Conservation (phyloP, 2,797 vertebrate species). For the Bovichtus diacanthus region DNA sequence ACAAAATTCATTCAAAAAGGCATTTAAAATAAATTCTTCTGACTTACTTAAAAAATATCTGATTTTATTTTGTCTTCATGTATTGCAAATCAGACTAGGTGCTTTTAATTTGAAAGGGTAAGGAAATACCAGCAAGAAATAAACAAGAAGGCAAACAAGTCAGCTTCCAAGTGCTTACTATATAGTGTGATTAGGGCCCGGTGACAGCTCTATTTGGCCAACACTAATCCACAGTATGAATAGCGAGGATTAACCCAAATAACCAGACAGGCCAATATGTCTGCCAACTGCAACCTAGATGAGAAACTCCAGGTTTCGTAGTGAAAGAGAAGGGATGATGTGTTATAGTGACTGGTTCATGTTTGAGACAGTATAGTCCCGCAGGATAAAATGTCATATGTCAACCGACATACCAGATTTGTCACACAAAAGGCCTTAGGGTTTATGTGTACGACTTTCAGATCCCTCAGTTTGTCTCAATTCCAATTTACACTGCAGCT, state of each 20-base stretch:
- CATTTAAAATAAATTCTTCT: not conserved
- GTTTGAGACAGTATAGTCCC: not conserved
- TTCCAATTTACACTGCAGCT: constrained; percentile 29
- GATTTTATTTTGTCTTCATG: not conserved
- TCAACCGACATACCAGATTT: constrained; percentile 1
- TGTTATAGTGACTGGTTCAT: not conserved
- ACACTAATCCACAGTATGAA: constrained; percentile 74
- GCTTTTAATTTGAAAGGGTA: constrained; percentile 3
- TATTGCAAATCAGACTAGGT: no score
- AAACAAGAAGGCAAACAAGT: not conserved
- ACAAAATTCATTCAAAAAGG: not conserved
- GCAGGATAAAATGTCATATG: not conserved
- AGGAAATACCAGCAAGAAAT: not conserved
- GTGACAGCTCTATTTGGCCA: constrained; percentile 44
- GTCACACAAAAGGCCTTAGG: not conserved
- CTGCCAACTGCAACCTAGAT: not conserved
- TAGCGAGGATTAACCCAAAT: constrained; percentile 78
- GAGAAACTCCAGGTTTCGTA: not conserved
- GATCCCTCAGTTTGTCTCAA: not conserved
- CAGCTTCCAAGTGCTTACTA: constrained; percentile 12
- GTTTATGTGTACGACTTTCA: not conserved
- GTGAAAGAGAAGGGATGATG: not conserved
- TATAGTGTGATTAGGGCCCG: constrained; percentile 55
- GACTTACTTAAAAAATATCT: not conserved
- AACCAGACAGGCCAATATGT: constrained; percentile 38